Conservation (phyloP, 2,113 vertebrate genomes). For the Chloebia gouldiae region DNA sequence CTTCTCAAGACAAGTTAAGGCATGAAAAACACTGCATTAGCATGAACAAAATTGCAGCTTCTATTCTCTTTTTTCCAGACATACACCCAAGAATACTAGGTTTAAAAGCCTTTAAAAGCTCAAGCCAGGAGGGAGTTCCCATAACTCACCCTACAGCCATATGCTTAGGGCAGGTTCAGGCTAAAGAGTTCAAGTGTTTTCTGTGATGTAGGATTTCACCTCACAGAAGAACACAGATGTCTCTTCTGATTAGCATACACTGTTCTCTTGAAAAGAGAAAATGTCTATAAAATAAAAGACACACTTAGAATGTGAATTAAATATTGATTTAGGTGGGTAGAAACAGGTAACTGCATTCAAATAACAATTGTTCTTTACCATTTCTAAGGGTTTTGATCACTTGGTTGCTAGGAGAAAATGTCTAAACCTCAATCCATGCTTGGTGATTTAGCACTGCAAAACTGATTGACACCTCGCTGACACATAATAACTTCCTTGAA, state of each 20-base stretch:
- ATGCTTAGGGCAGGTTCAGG: not conserved
- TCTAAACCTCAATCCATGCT: not conserved
- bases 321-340: not conserved
- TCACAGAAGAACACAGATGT: not conserved
- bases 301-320: not conserved
- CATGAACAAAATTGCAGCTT: not conserved
- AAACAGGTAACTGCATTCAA: not conserved
- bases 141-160: not conserved
- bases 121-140: not conserved
- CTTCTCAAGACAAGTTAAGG: not conserved
- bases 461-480: not conserved
- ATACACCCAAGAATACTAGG: not conserved
- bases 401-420: not conserved
- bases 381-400: not conserved
- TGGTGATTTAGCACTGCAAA: not conserved
- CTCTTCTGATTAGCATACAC: not conserved
- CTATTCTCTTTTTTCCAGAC: not conserved
- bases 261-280: not conserved
- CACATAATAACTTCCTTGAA: not conserved
- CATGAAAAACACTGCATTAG: accelerated
- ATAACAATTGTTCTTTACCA: not conserved
- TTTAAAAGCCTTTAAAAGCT: not conserved
- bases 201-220: not conserved
- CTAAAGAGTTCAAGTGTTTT: not conserved
- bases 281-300: not conserved